A percentile compares a stretch with the other conserved stretches of the same genome.
Evolutionary conservation across 1,140 invertebrate species (phyloP).

Genomic region (Mizuhopecten yessoensis): DNA sequence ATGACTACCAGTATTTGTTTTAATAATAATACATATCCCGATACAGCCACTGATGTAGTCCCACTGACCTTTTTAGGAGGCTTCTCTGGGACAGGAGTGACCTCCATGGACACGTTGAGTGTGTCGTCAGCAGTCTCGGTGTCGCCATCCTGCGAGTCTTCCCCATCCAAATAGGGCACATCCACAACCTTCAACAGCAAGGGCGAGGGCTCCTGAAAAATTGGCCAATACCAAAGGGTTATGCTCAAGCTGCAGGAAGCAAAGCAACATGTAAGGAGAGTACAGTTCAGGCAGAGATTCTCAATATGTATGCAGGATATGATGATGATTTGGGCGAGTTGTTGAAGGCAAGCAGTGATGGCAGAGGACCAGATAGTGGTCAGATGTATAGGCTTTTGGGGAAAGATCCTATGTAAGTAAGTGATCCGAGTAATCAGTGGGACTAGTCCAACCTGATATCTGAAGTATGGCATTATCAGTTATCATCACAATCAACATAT

Average conservation of each 20-base stretch:
- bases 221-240: slow-evolving; percentile 35
- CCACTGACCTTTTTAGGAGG: slow-evolving; percentile 67
- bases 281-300: neutral
- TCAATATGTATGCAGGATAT: neutral
- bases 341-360: neutral
- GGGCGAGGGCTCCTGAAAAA: slow-evolving; percentile 85
- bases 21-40: neutral
- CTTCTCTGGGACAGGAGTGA: slow-evolving; percentile 69
- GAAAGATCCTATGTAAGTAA: neutral
- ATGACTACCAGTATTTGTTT: neutral
- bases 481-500: no score
- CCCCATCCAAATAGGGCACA: slow-evolving; percentile 71
- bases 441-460: no score
- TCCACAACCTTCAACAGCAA: slow-evolving; percentile 83
- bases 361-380: neutral
- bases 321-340: neutral
- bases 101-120: slow-evolving; percentile 48
- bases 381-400: neutral
- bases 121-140: slow-evolving; percentile 67
- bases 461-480: no score
- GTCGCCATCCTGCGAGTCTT: slow-evolving; percentile 67
- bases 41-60: neutral
- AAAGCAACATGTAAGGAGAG: neutral
- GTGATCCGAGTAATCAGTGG: neutral
- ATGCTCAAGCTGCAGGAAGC: slow-evolving; percentile 16